Percentiles rank a stretch among this genome's conserved stretches.
Evolutionary conservation across 2,113 vertebrate genomes (phyloP).

Genomic region (Pogona vitticeps): DNA sequence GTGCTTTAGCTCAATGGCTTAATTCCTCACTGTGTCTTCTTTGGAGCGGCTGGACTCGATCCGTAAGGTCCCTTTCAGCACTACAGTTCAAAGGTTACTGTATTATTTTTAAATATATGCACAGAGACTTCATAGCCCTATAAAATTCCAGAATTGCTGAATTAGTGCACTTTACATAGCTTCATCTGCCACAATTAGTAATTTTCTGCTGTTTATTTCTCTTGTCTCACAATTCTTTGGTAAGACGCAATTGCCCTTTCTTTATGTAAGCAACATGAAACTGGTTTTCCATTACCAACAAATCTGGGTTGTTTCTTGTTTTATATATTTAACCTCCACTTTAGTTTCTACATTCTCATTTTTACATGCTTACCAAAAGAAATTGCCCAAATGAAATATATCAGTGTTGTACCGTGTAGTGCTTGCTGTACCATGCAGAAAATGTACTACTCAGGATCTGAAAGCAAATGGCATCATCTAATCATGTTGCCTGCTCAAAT

Average conservation of each 20-base stretch:
- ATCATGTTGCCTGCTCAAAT: too few species aligned
- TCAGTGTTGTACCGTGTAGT: background rate
- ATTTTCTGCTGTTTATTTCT: background rate
- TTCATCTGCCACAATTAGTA: background rate
- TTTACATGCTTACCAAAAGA: background rate
- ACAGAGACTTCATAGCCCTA: too few species aligned
- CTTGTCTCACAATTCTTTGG: background rate
- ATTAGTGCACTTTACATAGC: too few species aligned
- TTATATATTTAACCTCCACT: background rate
- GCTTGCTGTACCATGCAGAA: background rate
- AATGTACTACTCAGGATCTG: too few species aligned
- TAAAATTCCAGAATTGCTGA: background rate
- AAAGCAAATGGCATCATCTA: background rate
- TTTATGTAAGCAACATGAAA: background rate
- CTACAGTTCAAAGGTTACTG: too few species aligned
- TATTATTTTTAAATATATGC: too few species aligned
- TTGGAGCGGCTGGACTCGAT: too few species aligned
- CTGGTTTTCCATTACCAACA: background rate
- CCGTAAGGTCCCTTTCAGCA: too few species aligned
- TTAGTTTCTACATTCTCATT: background rate
- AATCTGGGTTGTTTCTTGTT: background rate
- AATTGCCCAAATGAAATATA: background rate
- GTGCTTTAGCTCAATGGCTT: too few species aligned
- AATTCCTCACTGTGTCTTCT: too few species aligned
- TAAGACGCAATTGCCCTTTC: background rate